A percentile compares a stretch with the other conserved stretches of the same genome.
These are phyloP conservation scores for Drosophila bipectinata DNA, from an alignment of 1,140 invertebrate genomes.

Conservation along the genomic window DNA sequence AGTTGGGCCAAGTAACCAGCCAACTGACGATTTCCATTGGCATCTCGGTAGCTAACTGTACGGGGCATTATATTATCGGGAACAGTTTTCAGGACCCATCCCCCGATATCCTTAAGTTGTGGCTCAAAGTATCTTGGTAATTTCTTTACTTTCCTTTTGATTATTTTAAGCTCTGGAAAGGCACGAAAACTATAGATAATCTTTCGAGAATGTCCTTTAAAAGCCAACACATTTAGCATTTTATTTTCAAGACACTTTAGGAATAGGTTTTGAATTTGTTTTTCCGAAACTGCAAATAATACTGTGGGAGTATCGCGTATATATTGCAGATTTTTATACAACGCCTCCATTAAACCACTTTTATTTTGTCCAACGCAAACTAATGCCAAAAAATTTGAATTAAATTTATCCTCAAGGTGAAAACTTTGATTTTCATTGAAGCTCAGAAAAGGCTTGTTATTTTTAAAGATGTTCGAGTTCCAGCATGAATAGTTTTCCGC, in stretches of 20 bases:
- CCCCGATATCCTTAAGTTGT: too few relatives aligned
- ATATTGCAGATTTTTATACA: background rate
- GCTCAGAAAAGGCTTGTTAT: background rate
- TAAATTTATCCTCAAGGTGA: background rate
- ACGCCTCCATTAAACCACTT: background rate
- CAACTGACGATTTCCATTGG: too few relatives aligned
- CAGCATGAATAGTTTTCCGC: too few relatives aligned
- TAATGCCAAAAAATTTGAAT: background rate
- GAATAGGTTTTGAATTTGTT: background rate
- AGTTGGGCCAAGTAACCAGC: too few relatives aligned
- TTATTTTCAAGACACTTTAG: background rate
- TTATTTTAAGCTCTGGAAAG: too few relatives aligned
- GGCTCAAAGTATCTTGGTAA: too few relatives aligned
- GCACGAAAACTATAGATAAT: too few relatives aligned
- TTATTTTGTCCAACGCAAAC: background rate
- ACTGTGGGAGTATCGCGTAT: background rate
- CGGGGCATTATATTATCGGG: too few relatives aligned
- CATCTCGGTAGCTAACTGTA: too few relatives aligned
- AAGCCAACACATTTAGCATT: slow-evolving; percentile 1
- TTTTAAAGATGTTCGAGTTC: too few relatives aligned
- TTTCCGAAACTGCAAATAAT: background rate
- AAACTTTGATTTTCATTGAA: background rate
- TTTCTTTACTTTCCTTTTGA: too few relatives aligned
- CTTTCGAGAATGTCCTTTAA: background rate
- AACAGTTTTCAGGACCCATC: too few relatives aligned